phyloP scores from a whole-genome alignment of 2,888 invertebrate genomes.

The Mythimna ferrago region DNA sequence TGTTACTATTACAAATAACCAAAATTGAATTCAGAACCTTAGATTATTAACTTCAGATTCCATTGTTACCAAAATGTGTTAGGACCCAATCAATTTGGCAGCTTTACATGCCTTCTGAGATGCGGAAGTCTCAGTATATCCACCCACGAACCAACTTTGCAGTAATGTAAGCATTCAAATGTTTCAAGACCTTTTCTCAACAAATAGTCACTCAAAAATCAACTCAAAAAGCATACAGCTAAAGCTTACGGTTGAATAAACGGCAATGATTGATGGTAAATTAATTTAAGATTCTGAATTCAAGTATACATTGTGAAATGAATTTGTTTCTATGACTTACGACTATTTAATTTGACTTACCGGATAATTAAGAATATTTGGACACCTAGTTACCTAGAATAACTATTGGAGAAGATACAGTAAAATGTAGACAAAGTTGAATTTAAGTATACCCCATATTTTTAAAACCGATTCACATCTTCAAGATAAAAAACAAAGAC shows the following conservation, averaged over 20 bases:
- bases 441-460: background rate
- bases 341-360: constrained; percentile 18
- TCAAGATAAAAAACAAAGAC: background rate
- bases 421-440: constrained; percentile 5
- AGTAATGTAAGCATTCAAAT: too few relatives aligned
- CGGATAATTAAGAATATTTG: constrained; percentile 30
- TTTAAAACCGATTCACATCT: background rate
- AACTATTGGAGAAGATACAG: background rate
- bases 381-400: constrained; percentile 35
- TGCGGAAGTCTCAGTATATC: too few relatives aligned
- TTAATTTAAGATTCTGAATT: background rate
- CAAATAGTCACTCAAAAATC: constrained; percentile 5
- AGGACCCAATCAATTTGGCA: too few relatives aligned
- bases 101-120: too few relatives aligned
- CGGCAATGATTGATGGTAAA: background rate
- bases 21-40: constrained; percentile 1
- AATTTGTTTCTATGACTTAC: constrained; percentile 25
- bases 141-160: too few relatives aligned
- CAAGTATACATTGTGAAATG: background rate
- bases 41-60: background rate
- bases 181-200: too few relatives aligned
- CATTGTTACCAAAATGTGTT: background rate
- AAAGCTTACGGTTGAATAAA: background rate
- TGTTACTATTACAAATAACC: constrained; percentile 34
- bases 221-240: background rate